These are phyloP conservation scores for Euspilapteryx auroguttella DNA, from an alignment of 2,888 invertebrate species.

Conservation along the genomic window DNA sequence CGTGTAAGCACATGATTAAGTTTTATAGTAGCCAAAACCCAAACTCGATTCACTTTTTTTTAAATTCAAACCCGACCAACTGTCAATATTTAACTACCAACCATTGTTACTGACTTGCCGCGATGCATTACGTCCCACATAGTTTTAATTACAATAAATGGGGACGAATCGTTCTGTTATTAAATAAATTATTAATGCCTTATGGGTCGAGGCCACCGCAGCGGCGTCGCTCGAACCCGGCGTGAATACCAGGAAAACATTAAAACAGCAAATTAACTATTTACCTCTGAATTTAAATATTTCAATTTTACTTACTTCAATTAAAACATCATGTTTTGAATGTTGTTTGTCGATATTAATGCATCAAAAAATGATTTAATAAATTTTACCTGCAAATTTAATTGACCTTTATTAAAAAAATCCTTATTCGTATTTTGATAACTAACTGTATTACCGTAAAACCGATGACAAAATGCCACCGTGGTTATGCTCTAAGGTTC, in stretches of 20 bases:
- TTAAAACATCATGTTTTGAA: constrained; percentile 13
- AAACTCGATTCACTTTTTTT: no score
- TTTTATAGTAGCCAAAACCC: no score
- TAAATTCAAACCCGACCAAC: no score
- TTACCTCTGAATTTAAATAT: constrained; percentile 7
- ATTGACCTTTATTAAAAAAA: no score
- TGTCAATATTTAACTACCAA: constrained; percentile 18
- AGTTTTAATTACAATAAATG: constrained; percentile 8
- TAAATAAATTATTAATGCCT: constrained; percentile 6
- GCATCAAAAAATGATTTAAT: constrained; percentile 21
- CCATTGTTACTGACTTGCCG: constrained; percentile 17
- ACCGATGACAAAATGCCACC: no score
- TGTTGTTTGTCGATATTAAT: constrained; percentile 14
- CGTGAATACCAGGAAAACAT: background rate
- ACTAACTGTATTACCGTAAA: no score
- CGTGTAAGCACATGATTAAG: no score
- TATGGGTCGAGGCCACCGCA: constrained; percentile 2
- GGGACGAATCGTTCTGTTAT: constrained; percentile 3
- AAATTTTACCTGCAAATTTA: no score
- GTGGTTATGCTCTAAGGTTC: no score
- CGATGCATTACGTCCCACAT: background rate
- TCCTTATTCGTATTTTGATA: no score
- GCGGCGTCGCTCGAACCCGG: background rate
- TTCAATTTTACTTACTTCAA: constrained; percentile 9
- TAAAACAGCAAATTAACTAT: constrained; percentile 8